These are phyloP conservation scores for Leptoteleia sp. DNA, from an alignment of 1,140 invertebrate genomes.

Conservation along the genomic window DNA sequence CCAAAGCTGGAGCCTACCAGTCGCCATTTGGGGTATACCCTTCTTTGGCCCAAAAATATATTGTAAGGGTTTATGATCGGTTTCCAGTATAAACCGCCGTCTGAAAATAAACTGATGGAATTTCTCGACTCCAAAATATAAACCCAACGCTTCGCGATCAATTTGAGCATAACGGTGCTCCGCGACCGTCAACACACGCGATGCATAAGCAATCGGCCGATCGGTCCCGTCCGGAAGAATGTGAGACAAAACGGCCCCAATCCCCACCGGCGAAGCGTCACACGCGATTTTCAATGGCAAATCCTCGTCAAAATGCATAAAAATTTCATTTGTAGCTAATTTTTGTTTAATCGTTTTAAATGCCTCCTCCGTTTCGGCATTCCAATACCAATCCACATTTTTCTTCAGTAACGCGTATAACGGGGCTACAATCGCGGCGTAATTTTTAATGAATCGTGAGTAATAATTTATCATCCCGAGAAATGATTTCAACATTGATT, in stretches of 20 bases:
- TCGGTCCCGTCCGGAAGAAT: slow-evolving; percentile 1
- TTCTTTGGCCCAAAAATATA: slow-evolving; percentile 31
- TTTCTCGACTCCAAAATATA: slow-evolving; percentile 57
- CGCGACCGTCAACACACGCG: neutral
- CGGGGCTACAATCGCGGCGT: no score
- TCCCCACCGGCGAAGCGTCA: slow-evolving; percentile 43
- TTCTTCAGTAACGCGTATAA: no score
- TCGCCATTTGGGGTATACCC: slow-evolving; percentile 9
- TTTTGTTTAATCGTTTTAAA: slow-evolving; percentile 5
- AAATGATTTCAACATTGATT: no score
- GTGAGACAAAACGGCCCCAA: slow-evolving; percentile 44
- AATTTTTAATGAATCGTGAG: no score
- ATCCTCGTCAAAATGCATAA: slow-evolving; percentile 33
- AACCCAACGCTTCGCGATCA: slow-evolving; percentile 52
- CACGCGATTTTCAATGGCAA: slow-evolving; percentile 35
- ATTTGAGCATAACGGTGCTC: slow-evolving; percentile 51
- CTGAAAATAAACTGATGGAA: slow-evolving; percentile 58
- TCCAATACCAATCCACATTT: no score
- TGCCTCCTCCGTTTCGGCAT: no score
- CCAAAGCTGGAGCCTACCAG: slow-evolving; percentile 13
- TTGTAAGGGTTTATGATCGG: slow-evolving; percentile 41
- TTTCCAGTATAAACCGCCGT: slow-evolving; percentile 21
- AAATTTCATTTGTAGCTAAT: slow-evolving; percentile 3
- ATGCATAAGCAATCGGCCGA: slow-evolving; percentile 12
- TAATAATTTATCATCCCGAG: no score